phyloP scores from a whole-genome alignment of 2,888 invertebrate species.

The Drosophila quasianomalipes region DNA sequence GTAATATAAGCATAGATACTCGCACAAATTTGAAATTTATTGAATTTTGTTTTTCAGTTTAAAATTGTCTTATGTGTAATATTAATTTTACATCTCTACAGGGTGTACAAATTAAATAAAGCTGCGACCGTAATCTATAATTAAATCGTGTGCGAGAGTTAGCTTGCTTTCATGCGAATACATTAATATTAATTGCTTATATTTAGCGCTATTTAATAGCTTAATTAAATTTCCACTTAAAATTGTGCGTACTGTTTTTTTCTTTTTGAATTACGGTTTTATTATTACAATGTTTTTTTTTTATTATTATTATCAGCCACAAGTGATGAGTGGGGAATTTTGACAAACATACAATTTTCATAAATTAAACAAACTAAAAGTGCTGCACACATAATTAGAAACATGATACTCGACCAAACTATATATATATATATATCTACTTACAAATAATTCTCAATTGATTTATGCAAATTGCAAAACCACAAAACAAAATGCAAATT shows the following conservation, averaged over 20 bases:
- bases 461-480: constrained; percentile 78
- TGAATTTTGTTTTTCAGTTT: neutral
- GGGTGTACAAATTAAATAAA: constrained; percentile 8
- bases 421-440: neutral
- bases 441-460: constrained; percentile 61
- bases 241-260: constrained; percentile 40
- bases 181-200: constrained; percentile 80
- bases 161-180: constrained; percentile 43
- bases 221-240: constrained; percentile 78
- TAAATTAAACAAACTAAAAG: constrained; percentile 70
- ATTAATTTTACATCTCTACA: neutral
- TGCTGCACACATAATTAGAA: constrained; percentile 76
- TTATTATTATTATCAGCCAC: constrained; percentile 25
- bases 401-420: constrained; percentile 54
- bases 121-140: constrained; percentile 68
- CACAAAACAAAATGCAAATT: constrained; percentile 68
- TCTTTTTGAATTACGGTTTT: constrained; percentile 3
- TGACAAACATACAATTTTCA: constrained; percentile 62
- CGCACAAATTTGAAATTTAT: neutral
- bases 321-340: constrained; percentile 5
- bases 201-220: constrained; percentile 64
- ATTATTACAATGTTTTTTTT: neutral
- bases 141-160: constrained; percentile 66
- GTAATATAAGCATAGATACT: neutral
- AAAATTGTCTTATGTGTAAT: neutral